phyloP scores from a whole-genome alignment of 2,888 invertebrate species.

The Chirona hameri region DNA sequence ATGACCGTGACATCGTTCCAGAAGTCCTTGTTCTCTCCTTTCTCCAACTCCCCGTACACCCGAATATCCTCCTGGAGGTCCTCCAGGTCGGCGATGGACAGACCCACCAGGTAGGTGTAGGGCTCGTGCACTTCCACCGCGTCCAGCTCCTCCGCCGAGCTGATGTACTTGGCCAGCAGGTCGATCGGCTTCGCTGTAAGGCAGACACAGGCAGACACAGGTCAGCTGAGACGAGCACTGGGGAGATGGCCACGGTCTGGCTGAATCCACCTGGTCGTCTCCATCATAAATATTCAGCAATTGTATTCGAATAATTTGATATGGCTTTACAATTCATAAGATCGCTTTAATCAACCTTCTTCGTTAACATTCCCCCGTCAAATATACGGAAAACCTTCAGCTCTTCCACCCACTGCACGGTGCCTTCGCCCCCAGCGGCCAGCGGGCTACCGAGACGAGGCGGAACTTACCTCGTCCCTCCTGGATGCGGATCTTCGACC shows the following conservation, averaged over 20 bases:
- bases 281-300: too few species aligned
- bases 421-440: too few species aligned
- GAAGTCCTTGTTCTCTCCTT: conserved; percentile 80
- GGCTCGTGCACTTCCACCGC: conserved; percentile 98
- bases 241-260: too few species aligned
- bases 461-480: conserved; percentile 69
- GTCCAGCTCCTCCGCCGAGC: conserved; percentile 77
- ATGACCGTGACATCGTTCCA: conserved; percentile 96
- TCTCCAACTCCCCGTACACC: conserved; percentile 86
- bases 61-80: conserved; percentile 95
- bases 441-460: too few species aligned
- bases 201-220: conserved; percentile 29
- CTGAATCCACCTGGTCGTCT: too few species aligned
- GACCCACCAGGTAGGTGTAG: conserved; percentile 87
- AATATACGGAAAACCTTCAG: too few species aligned
- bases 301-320: too few species aligned
- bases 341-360: too few species aligned
- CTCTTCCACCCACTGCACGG: too few species aligned
- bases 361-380: too few species aligned
- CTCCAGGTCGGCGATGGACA: conserved; percentile 85
- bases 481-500: conserved; percentile 92
- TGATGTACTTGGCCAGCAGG: conserved; percentile 91
- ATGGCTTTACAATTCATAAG: too few species aligned
- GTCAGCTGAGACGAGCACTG: too few species aligned
- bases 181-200: conserved; percentile 91